Evolutionary conservation across 2,888 invertebrate genomes (phyloP).

Genomic region (Rhorus exstirpatorius): DNA sequence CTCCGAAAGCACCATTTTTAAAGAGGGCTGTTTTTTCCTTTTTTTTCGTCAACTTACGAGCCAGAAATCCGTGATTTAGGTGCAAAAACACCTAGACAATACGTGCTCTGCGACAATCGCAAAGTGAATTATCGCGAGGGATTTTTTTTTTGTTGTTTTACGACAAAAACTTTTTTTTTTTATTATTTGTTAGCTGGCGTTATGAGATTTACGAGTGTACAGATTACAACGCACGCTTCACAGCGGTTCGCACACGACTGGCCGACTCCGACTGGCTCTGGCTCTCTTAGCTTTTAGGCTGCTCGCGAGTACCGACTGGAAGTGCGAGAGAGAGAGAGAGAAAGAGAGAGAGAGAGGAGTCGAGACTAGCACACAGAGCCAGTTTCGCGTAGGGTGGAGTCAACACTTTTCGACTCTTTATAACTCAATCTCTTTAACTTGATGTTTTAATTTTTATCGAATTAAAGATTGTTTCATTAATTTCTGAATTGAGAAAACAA

Average conservation of each 20-base stretch:
- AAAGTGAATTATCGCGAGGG: neutral
- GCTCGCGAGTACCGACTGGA: slow-evolving; percentile 18
- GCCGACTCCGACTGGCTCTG: slow-evolving; percentile 64
- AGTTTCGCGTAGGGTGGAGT: slow-evolving; percentile 47
- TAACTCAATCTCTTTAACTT: slow-evolving; percentile 1
- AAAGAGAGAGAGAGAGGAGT: slow-evolving; percentile 16
- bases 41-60: slow-evolving; percentile 20
- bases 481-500: neutral
- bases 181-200: slow-evolving; percentile 18
- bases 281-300: slow-evolving; percentile 11
- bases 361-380: slow-evolving; percentile 28
- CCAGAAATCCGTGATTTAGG: slow-evolving; percentile 3
- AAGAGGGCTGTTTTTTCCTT: slow-evolving; percentile 39
- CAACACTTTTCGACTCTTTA: slow-evolving; percentile 17
- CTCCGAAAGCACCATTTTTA: slow-evolving; percentile 89
- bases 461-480: neutral
- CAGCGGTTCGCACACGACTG: slow-evolving; percentile 64
- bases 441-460: slow-evolving; percentile 3
- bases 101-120: slow-evolving; percentile 11
- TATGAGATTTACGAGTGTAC: slow-evolving; percentile 17
- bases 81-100: neutral
- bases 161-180: slow-evolving; percentile 3
- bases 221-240: slow-evolving; percentile 37
- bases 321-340: slow-evolving; percentile 4
- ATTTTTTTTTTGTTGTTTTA: neutral